Base-by-base conservation (phyloP, 2,797 vertebrate genomes). In the Yasuhikotakia modesta region DNA sequence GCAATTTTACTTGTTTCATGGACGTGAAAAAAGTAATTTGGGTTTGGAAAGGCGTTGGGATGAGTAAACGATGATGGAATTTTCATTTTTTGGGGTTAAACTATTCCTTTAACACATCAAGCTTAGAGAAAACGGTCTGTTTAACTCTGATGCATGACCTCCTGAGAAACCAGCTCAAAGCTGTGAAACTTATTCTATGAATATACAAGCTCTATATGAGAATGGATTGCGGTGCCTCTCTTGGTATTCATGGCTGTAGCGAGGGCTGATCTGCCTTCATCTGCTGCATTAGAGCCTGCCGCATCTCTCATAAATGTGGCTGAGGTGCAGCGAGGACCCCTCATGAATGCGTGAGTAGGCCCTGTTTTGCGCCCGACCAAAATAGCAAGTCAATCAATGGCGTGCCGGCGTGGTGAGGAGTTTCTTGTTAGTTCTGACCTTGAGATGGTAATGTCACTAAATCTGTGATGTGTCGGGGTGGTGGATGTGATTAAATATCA, bases 381-480 rank as follows among this genome's bases (percentile, higher is more conserved):
- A 91, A 89, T 61, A 74, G 84, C 13, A 80, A 91, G 91, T 90
- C 89, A 90, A 91, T 93, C 91, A 92, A 91, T 55, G 65, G 66
- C 21, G 81, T 85, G 86, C 89, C 85, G 88, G 83, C 88, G 77
- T 76, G 57, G 85, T 70, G 58, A 71, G 77, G 83, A 85, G 78
- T 87, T 87, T 84, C 89, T 92, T 81, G 86, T 93, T 91, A 92
- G 89, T 81, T 45, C 46, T 91, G 92, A 94, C 93, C 93, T 94
- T 93, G 92, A 89, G 88, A 92, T 92, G 91, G 91, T 93, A 90
- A 92, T 88, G 87, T 81, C 84, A 86, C 87, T 88, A 91, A 92
- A 91, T 81, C 78, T 80, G 84, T 87, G 84, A 86, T 87, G 85
- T 81, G 85, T 84, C 84, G 85, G 89, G 92, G 92, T 88, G 83